Conservation (phyloP, 2,797 vertebrate species). For the Darevskia nairensis region DNA sequence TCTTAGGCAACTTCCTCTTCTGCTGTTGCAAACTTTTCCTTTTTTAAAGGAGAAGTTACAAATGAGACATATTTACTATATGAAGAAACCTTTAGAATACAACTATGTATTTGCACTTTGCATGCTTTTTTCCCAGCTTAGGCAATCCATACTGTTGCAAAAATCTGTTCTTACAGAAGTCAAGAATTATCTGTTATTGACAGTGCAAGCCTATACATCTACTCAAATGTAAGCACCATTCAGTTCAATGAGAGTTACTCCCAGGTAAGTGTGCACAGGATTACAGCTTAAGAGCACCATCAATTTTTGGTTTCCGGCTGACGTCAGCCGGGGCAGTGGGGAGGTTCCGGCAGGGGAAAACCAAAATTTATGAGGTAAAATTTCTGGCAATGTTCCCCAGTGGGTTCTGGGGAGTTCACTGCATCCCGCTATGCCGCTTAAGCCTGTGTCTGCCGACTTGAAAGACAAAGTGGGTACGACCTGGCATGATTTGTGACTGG, state of each 20-base stretch:
- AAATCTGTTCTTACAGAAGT: not conserved
- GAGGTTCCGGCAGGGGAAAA: too few species aligned
- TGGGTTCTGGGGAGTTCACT: too few species aligned
- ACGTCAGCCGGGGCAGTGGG: too few species aligned
- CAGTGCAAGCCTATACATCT: not conserved
- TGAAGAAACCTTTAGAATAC: not conserved
- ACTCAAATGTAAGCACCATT: not conserved
- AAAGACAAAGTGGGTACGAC: too few species aligned
- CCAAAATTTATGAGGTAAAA: too few species aligned
- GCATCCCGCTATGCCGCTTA: too few species aligned
- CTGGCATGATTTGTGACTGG: too few species aligned
- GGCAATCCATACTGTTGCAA: not conserved
- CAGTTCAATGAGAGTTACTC: not conserved
- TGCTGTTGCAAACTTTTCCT: not conserved
- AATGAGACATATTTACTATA: not conserved
- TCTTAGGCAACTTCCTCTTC: slow-evolving; percentile 20
- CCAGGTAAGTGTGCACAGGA: not conserved
- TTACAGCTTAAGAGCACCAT: not conserved
- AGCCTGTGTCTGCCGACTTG: too few species aligned
- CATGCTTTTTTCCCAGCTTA: not conserved
- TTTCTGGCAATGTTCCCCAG: too few species aligned
- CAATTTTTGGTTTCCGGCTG: not conserved
- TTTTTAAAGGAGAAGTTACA: not conserved
- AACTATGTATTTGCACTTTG: not conserved
- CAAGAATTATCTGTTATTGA: not conserved